Percentiles rank a stretch among this genome's conserved stretches.
Conservation (phyloP, 2,113 vertebrate genomes). For the Ptilonorhynchus violaceus region DNA sequence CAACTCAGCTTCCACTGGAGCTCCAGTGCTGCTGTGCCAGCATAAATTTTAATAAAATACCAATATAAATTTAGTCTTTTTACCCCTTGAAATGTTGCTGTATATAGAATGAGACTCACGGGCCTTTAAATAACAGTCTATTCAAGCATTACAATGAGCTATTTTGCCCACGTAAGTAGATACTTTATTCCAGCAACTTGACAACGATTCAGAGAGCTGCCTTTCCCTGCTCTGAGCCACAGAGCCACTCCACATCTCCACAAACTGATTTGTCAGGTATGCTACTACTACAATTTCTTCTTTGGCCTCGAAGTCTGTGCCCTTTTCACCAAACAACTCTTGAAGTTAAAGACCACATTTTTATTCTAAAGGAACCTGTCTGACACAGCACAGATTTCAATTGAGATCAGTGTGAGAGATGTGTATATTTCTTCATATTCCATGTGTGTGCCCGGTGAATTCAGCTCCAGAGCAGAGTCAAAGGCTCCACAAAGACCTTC, state of each 20-base stretch:
- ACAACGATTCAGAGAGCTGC: not conserved
- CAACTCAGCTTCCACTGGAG: constrained; percentile 16
- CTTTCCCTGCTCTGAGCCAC: not conserved
- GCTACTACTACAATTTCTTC: not conserved
- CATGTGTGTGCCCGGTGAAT: accelerated
- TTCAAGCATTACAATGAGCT: constrained; percentile 1
- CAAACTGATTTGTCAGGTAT: not conserved
- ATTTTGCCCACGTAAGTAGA: not conserved
- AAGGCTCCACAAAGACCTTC: not conserved
- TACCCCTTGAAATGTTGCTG: constrained; percentile 20
- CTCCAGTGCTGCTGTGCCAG: not conserved
- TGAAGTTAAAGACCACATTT: not conserved
- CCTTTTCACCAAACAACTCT: not conserved
- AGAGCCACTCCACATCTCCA: not conserved
- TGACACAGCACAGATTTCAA: not conserved
- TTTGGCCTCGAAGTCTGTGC: not conserved
- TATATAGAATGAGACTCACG: not conserved
- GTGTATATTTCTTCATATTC: not conserved
- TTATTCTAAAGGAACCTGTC: not conserved
- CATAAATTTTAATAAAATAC: constrained; percentile 52
- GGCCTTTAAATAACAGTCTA: constrained; percentile 28
- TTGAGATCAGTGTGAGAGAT: not conserved
- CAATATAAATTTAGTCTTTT: constrained; percentile 30
- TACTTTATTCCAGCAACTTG: not conserved
- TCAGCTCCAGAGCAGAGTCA: not conserved